phyloP scores from a whole-genome alignment of 2,113 vertebrate species.

The Montifringilla adamsi region DNA sequence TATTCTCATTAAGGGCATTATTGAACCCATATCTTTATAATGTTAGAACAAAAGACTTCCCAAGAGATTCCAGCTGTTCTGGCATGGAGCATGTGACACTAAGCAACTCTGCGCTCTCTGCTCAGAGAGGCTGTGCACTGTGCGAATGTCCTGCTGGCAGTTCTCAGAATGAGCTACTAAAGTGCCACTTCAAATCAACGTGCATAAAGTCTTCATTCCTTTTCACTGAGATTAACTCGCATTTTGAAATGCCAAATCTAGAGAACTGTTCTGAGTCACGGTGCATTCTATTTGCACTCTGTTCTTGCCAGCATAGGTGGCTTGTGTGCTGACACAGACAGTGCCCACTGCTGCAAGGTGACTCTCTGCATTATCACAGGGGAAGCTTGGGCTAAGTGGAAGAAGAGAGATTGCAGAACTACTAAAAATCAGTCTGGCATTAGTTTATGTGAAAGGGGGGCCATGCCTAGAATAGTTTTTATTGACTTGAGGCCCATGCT shows the following conservation, averaged over 20 bases:
- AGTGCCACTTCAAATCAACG: background rate
- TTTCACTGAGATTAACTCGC: background rate
- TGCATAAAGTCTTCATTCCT: background rate
- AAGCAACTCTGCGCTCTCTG: background rate
- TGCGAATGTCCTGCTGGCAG: background rate
- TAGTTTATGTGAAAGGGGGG: background rate
- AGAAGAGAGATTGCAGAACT: background rate
- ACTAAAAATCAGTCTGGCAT: background rate
- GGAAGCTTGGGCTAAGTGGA: background rate
- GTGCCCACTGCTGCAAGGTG: background rate
- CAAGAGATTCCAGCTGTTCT: background rate
- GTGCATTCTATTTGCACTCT: background rate
- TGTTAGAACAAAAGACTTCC: slow-evolving; percentile 13
- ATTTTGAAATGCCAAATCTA: background rate
- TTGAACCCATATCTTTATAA: background rate
- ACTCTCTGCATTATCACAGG: background rate
- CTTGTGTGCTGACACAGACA: background rate
- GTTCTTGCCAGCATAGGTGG: background rate
- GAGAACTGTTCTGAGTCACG: background rate
- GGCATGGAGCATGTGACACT: background rate
- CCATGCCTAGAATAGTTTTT: background rate
- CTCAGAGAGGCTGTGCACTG: fast-evolving
- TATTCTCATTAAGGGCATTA: slow-evolving; percentile 38
- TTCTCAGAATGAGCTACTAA: background rate
- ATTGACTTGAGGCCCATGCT: background rate